Base-by-base conservation (phyloP, 2,113 vertebrate genomes). In the Pseudorasbora parva region DNA sequence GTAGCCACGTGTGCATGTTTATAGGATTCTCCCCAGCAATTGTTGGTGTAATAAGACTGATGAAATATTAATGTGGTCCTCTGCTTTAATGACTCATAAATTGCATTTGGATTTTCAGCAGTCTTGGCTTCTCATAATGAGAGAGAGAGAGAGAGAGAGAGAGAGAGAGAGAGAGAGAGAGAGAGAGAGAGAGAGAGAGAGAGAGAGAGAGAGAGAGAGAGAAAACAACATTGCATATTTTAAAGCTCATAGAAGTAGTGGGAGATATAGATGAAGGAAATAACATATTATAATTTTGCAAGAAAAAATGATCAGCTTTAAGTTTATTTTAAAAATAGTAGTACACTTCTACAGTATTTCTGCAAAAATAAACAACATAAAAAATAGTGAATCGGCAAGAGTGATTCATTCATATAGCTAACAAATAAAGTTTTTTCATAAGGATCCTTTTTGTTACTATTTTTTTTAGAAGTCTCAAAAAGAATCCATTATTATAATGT, bases 51-150 rank as follows among this genome's bases (percentile, higher is more conserved):
- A 91, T 90, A 75, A 92, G 79, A 66, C 69, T 72, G 47, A 88
- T 94, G 83, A 94, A 95, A 93, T 92, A 93, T 94, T 89, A 91
- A 94, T 90, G 79, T 17, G 27, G 27, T 85, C 69, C 74, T 87
- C 87, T 87, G 87, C 85, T 91, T 93, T 93, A 94, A 92, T 91
- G 90, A 92, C 90, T 94, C 91, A 93, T 94, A 93, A 93, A 93
- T 93, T 91, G 90, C 88, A 92, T 92, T 91, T 80, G 75, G 84
- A 93, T 92, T 89, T 87, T 90, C 78, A 69, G 89, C 84, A 88
- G 84, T 90, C 87, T 88, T 85, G 87, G 81, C 69, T 86, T 64
- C 56, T 59, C 72, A 73, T 92, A 93, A 73, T n/a, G 83, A 59
- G 54, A 56, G 78, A 56, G 79, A 30, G 66, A 45, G 41, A 30